Conservation (phyloP, 1,140 invertebrate genomes). For the Hermetia illucens region DNA sequence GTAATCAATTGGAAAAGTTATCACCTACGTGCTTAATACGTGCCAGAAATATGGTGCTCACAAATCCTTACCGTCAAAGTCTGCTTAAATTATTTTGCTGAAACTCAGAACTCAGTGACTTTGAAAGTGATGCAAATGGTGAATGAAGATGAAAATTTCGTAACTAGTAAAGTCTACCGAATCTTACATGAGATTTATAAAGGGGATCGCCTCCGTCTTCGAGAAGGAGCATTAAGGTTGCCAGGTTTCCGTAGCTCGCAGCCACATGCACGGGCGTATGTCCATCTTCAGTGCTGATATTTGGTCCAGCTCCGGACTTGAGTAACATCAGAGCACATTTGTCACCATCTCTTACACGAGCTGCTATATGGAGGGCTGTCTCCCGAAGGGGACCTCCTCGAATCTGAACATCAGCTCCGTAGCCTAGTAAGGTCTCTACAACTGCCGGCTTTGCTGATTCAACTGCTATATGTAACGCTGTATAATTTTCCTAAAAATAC, state of each 20-base stretch:
- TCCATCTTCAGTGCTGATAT: conserved; percentile 82
- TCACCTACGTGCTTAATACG: too few relatives aligned
- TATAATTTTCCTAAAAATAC: conserved; percentile 92
- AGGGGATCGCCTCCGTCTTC: conserved; percentile 85
- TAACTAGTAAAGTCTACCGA: too few relatives aligned
- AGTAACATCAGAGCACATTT: conserved; percentile 93
- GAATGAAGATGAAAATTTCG: conserved; percentile 2
- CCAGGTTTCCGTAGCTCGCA: conserved; percentile 73
- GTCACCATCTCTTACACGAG: conserved; percentile 83
- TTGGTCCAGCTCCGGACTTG: conserved; percentile 93
- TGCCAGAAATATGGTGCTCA: too few relatives aligned
- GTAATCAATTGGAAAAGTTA: too few relatives aligned
- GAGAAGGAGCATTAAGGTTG: conserved; percentile 69
- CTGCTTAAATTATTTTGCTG: too few relatives aligned
- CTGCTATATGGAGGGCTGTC: conserved; percentile 91
- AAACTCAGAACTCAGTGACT: too few relatives aligned
- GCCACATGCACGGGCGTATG: conserved; percentile 89
- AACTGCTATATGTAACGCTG: conserved; percentile 97
- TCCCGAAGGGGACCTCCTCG: conserved; percentile 76
- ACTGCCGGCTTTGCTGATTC: conserved; percentile 89
- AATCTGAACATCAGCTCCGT: conserved; percentile 92
- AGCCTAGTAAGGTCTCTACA: conserved; percentile 91
- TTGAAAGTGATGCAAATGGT: too few relatives aligned
- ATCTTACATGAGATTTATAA: conserved; percentile 72
- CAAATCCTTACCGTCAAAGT: too few relatives aligned